A percentile compares a stretch with the other conserved stretches of the same genome.
These are phyloP conservation scores for Plotosus lineatus DNA, from an alignment of 2,113 vertebrate species.

Conservation along the genomic window DNA sequence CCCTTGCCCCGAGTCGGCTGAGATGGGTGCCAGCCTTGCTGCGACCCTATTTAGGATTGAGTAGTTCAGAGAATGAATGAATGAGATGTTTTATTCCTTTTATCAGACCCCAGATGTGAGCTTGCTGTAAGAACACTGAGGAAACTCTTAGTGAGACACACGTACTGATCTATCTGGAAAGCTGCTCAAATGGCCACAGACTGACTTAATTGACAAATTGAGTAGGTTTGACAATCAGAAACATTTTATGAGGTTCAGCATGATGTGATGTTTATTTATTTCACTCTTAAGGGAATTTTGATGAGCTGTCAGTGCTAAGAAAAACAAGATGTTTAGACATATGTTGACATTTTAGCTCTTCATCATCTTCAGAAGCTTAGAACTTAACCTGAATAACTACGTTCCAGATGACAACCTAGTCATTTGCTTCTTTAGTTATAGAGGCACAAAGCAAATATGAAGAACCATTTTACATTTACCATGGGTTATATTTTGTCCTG, in stretches of 20 bases:
- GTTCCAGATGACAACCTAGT: too few species aligned
- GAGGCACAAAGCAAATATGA: not conserved
- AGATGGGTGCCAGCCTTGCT: too few species aligned
- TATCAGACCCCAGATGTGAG: not conserved
- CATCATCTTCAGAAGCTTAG: not conserved
- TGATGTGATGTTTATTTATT: not conserved
- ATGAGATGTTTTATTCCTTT: not conserved
- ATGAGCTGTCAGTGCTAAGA: not conserved
- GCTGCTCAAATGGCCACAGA: not conserved
- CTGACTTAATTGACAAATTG: not conserved
- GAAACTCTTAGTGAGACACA: not conserved
- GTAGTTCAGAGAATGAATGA: too few species aligned
- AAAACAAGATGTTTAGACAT: not conserved
- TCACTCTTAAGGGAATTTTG: not conserved
- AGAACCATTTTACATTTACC: too few species aligned
- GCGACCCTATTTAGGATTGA: too few species aligned
- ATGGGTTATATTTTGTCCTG: too few species aligned
- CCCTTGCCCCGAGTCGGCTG: too few species aligned
- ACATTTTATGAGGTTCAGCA: not conserved
- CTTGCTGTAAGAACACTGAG: not conserved
- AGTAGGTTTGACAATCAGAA: not conserved
- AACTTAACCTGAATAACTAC: not conserved
- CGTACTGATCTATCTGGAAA: not conserved
- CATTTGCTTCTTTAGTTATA: not conserved
- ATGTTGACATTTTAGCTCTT: not conserved